Percentiles rank a stretch among this genome's conserved stretches.
Conservation (phyloP, 2,113 vertebrate species). For the cattle (Bos taurus) region ARS-UCD2.0 NC_037333.1:107766501-107767000, state of each 20-base stretch:
- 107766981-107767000: neutral
- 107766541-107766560: neutral
- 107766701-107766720: neutral
- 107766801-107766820: neutral
- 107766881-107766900: neutral
- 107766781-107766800: neutral
- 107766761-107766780: neutral
- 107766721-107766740: neutral
- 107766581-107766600: neutral
- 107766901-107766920: neutral
- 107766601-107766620: neutral
- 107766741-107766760: neutral
- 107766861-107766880: neutral
- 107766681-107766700: neutral
- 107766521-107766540: neutral
- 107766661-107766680: neutral
- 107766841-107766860: neutral
- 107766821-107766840: neutral
- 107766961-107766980: neutral
- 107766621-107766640: neutral
- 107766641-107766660: neutral
- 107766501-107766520: neutral
- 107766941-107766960: neutral
- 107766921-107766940: accelerated
- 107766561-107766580: neutral